Evolutionary conservation across 2,888 invertebrate species (phyloP), one percentile per base, ranked within the genome.

Genomic region (Choreutis nemorana): DNA sequence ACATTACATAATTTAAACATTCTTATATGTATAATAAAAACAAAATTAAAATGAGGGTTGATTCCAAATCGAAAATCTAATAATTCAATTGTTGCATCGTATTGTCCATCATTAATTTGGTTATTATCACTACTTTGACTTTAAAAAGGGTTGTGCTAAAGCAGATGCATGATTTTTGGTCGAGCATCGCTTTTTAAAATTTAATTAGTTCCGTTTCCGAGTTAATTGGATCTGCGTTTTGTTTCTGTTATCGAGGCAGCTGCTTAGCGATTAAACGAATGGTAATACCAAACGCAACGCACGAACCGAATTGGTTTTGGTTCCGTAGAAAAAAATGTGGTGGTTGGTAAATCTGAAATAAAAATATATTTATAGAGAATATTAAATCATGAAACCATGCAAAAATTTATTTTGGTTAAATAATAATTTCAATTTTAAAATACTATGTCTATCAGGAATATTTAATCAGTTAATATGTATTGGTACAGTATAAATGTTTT

Each of bases 81-180:
- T 45, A 52, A 49, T 51, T 46, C 44, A 41, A 50, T 55, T 54
- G 55, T 58, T 38, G 36, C 38, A 28, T 42, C 43, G 37, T 44
- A 38, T 42, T 42, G 53, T 40, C 41, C 48, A 42, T 47, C 45
- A 48, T 55, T 68, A 66, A 71, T 71, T 66, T 57, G 58, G 50
- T 56, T 57, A 59, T 65, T 62, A 66, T 63, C 39, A 41, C 45
- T 41, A 41, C 50, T 13, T 44, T 34, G 35, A 29, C 27, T 34
- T 36, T 29, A 6, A 45, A 49, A 63, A 65, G 66, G 70, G 70
- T 61, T 62, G 34, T 41, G 14, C 18, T 23, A 20, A 43, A 56
- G 62, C 75, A 77, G 72, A 75, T 77, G 75, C 47, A 57, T 65
- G 68, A 67, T 63, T 66, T 64, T 55, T 46, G 54, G 57, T 53